Conservation (phyloP, 2,113 vertebrate species). For the Notechis scutatus region DNA sequence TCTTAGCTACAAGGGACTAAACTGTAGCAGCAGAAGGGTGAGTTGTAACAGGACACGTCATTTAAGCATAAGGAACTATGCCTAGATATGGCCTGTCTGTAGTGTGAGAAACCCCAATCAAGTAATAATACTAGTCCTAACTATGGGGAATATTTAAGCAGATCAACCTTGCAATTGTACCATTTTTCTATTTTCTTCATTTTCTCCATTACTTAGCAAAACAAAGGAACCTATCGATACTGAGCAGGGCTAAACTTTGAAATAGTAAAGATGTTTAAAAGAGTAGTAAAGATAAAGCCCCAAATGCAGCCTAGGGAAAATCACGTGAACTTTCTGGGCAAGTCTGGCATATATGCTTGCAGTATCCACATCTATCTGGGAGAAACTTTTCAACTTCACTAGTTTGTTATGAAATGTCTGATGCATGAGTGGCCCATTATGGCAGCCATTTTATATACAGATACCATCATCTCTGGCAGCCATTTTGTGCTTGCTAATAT, state of each 20-base stretch:
- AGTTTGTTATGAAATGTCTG: neutral
- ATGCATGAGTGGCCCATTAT: neutral
- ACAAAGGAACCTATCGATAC: neutral
- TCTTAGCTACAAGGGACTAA: neutral
- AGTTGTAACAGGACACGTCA: neutral
- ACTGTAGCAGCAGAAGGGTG: neutral
- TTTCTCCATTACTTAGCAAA: neutral
- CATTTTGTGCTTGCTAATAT: neutral
- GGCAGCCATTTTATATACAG: neutral
- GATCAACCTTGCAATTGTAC: neutral
- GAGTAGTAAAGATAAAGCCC: neutral
- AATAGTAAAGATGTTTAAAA: neutral
- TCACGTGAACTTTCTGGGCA: neutral
- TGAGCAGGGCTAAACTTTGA: neutral
- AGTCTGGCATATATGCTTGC: neutral
- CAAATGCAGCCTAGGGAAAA: neutral
- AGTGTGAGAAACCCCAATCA: neutral
- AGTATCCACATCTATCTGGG: neutral
- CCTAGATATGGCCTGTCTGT: neutral
- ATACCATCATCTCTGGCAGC: neutral
- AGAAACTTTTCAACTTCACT: neutral
- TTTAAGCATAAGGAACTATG: neutral
- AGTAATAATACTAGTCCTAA: neutral
- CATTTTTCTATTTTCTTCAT: neutral
- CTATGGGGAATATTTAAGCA: neutral